phyloP scores from a whole-genome alignment of 35 echinoderm and acorn worm species.

The Patiria miniata region DNA sequence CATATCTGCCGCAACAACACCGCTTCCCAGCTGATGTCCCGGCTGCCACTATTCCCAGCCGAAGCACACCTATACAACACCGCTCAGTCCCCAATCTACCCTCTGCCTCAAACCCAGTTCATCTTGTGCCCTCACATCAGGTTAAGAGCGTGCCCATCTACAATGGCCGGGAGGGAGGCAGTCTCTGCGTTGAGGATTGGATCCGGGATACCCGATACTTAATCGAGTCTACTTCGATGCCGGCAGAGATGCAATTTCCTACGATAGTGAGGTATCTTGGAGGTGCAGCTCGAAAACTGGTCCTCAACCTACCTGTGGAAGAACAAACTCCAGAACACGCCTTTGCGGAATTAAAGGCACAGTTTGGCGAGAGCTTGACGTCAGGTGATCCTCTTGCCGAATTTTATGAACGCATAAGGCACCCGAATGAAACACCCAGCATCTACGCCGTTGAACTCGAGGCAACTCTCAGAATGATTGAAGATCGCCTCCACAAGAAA shows the following conservation, averaged over 20 bases:
- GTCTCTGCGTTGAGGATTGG: conserved; percentile 31
- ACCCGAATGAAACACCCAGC: background rate
- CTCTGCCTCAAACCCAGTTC: background rate
- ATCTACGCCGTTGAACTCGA: no score
- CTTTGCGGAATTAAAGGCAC: conserved; percentile 13
- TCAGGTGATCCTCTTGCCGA: conserved; percentile 23
- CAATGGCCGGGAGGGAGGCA: background rate
- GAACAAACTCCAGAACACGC: background rate
- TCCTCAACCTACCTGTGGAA: conserved; percentile 36
- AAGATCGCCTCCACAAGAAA: background rate
- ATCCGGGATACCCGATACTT: conserved; percentile 32
- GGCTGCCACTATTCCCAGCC: no score
- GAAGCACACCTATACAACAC: no score
- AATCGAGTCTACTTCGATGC: conserved; percentile 14
- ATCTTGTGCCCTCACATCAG: background rate
- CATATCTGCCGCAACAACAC: background rate
- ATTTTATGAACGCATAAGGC: conserved; percentile 28
- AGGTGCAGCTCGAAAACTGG: conserved; percentile 24
- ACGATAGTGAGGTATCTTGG: conserved; percentile 4
- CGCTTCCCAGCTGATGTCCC: no score
- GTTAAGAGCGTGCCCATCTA: no score
- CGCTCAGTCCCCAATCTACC: background rate
- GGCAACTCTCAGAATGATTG: background rate
- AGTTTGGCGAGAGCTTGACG: conserved; percentile 25
- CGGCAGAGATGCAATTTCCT: background rate